A percentile compares a stretch with the other conserved stretches of the same genome.
phyloP scores from a whole-genome alignment of 2,797 vertebrate genomes.

The Alcedo atthis region DNA sequence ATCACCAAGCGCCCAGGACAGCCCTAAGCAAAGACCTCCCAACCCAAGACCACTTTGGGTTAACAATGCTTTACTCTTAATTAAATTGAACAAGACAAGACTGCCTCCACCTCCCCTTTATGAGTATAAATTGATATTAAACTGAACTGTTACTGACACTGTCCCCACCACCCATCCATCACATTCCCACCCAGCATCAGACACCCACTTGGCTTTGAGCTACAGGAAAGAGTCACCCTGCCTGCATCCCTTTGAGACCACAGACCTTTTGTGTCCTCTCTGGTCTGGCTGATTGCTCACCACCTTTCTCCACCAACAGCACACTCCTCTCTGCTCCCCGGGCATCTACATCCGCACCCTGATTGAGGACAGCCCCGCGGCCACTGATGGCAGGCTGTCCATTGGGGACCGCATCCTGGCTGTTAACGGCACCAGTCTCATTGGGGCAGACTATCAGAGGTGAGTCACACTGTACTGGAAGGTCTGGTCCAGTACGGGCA shows the following conservation, averaged over 20 bases:
- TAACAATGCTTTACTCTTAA: background rate
- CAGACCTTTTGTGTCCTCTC: background rate
- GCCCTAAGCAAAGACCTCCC: background rate
- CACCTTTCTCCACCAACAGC: slow-evolving; percentile 73
- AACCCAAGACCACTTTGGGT: background rate
- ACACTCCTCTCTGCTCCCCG: slow-evolving; percentile 89
- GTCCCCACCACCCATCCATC: background rate
- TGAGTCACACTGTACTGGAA: background rate
- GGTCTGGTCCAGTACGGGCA: fast-evolving
- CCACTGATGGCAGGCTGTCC: slow-evolving; percentile 85
- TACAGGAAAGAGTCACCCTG: fast-evolving
- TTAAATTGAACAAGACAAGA: background rate
- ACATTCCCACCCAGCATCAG: fast-evolving
- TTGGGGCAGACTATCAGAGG: slow-evolving; percentile 95
- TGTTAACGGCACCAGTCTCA: slow-evolving; percentile 92
- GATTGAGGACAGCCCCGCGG: slow-evolving; percentile 91
- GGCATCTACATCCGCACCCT: slow-evolving; percentile 97
- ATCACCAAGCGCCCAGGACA: background rate
- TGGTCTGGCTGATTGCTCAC: background rate
- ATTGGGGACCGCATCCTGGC: slow-evolving; percentile 96
- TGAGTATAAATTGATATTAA: background rate
- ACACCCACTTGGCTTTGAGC: background rate
- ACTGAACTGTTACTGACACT: background rate
- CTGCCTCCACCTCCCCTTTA: background rate
- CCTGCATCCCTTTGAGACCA: background rate